These are phyloP conservation scores for Holacanthus passer DNA, from an alignment of 2,113 vertebrate genomes.

Conservation along the genomic window DNA sequence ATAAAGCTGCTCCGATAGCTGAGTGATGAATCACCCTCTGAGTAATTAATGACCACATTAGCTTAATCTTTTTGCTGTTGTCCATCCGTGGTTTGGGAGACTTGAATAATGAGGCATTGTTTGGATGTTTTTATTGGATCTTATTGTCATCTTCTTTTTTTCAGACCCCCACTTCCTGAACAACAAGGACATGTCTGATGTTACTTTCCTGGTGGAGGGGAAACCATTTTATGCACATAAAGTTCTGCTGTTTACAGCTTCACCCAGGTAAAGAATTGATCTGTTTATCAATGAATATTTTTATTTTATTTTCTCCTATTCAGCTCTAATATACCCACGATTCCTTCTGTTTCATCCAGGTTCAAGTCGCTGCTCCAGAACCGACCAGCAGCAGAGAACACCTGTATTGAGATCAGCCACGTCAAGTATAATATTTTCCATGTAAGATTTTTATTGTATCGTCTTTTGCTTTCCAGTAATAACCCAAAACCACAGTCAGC, in stretches of 20 bases:
- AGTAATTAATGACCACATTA: slow-evolving; percentile 25
- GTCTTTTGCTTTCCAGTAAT: too few species aligned
- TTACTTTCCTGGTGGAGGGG: slow-evolving; percentile 87
- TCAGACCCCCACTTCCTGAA: slow-evolving; percentile 86
- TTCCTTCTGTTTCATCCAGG: slow-evolving; percentile 72
- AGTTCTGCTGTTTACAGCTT: slow-evolving; percentile 86
- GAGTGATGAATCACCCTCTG: slow-evolving; percentile 6
- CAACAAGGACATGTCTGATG: slow-evolving; percentile 88
- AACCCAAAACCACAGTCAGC: too few species aligned
- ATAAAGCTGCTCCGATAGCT: background rate
- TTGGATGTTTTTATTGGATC: background rate
- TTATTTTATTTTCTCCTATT: background rate
- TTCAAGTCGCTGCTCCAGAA: slow-evolving; percentile 97
- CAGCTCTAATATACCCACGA: background rate
- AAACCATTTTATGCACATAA: slow-evolving; percentile 88
- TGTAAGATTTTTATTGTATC: slow-evolving; percentile 44
- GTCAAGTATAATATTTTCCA: slow-evolving; percentile 85
- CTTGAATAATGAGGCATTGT: background rate
- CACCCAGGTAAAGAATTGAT: slow-evolving; percentile 72
- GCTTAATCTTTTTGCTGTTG: slow-evolving; percentile 12
- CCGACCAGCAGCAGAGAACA: slow-evolving; percentile 93
- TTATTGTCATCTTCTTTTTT: background rate
- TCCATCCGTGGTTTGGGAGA: background rate
- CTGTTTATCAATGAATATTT: background rate
- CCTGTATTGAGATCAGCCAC: slow-evolving; percentile 94